Evolutionary conservation across 2,113 vertebrate species (phyloP).

Genomic region (Petaurus breviceps): DNA sequence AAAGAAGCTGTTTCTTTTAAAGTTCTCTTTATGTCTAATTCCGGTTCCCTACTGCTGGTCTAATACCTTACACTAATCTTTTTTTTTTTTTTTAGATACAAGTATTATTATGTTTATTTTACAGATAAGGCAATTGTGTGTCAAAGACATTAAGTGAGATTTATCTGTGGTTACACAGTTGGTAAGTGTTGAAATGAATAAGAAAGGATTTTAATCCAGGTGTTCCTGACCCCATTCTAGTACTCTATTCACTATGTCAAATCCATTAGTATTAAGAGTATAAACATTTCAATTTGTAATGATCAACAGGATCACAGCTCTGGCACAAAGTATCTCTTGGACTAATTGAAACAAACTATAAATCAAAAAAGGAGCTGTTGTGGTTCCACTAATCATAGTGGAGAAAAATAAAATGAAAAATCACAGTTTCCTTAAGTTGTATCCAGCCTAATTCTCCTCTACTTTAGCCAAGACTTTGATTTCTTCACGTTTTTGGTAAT

Average conservation of each 20-base stretch:
- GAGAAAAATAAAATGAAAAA: slow-evolving; percentile 19
- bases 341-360: background rate
- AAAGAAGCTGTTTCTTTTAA: background rate
- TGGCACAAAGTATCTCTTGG: background rate
- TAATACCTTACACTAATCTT: background rate
- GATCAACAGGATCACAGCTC: background rate
- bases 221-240: background rate
- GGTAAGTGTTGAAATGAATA: background rate
- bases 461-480: background rate
- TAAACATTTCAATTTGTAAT: background rate
- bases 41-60: no score
- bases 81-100: no score
- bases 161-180: background rate
- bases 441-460: slow-evolving; percentile 24
- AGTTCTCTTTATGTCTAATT: background rate
- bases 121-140: background rate
- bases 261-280: background rate
- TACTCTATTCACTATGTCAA: background rate
- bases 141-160: background rate
- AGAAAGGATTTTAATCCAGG: background rate
- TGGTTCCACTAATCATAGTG: background rate
- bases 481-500: slow-evolving; percentile 35
- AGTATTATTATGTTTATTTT: background rate
- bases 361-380: background rate
- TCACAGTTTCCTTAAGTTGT: slow-evolving; percentile 22